These are phyloP conservation scores for Axea sp. DNA, from an alignment of 2,888 invertebrate genomes.

Conservation along the genomic window DNA sequence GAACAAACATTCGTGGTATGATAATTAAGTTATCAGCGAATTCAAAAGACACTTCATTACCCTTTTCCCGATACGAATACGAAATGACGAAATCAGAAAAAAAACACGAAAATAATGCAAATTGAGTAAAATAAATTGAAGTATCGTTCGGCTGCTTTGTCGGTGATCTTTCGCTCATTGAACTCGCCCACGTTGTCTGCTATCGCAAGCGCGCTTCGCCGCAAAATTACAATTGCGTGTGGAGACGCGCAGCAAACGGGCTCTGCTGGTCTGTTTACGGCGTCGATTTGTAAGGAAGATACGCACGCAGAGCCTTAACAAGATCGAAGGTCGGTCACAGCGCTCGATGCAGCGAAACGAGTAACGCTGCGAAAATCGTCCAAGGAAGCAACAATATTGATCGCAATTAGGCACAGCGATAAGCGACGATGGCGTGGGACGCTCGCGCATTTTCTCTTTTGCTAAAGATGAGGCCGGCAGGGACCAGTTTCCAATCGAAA, in stretches of 20 bases:
- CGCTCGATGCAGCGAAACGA: slow-evolving; percentile 17
- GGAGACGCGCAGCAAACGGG: slow-evolving; percentile 19
- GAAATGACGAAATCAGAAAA: too few species aligned
- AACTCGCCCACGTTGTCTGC: slow-evolving; percentile 48
- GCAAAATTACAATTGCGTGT: slow-evolving; percentile 45
- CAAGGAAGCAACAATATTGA: slow-evolving; percentile 15
- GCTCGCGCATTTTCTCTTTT: slow-evolving; percentile 16
- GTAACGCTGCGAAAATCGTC: slow-evolving; percentile 13
- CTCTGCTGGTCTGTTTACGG: slow-evolving; percentile 39
- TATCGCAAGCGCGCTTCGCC: slow-evolving; percentile 29
- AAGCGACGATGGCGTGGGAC: slow-evolving; percentile 15
- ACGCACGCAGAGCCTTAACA: slow-evolving; percentile 21
- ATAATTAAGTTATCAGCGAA: too few species aligned
- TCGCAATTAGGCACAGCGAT: slow-evolving; percentile 29
- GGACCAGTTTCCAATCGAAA: slow-evolving; percentile 26
- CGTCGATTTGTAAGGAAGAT: slow-evolving; percentile 29
- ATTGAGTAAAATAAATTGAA: too few species aligned
- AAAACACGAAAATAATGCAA: too few species aligned
- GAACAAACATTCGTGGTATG: too few species aligned
- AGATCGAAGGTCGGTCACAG: slow-evolving; percentile 30
- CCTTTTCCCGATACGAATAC: too few species aligned
- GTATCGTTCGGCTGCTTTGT: slow-evolving; percentile 42
- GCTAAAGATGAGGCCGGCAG: slow-evolving; percentile 6
- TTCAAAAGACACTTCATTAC: too few species aligned
- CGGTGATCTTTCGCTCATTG: slow-evolving; percentile 41